Evolutionary conservation across 2,888 invertebrate species (phyloP).

Genomic region (Temnothorax unifasciatus): DNA sequence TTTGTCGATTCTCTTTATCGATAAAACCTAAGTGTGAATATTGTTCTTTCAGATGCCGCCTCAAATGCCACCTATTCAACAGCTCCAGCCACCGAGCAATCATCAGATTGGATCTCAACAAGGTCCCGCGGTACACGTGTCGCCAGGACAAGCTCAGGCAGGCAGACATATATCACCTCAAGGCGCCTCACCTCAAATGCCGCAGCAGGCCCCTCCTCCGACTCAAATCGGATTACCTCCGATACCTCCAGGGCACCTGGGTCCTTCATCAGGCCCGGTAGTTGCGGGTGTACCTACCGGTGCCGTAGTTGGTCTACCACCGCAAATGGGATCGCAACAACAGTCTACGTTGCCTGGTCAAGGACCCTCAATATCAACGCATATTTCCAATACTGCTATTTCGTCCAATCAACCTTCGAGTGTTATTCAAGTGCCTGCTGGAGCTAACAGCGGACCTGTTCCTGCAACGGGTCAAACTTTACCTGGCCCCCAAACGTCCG

Average conservation of each 20-base stretch:
- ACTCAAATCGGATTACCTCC: constrained; percentile 72
- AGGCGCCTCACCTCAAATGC: constrained; percentile 80
- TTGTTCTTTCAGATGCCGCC: constrained; percentile 71
- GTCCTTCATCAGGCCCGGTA: constrained; percentile 72
- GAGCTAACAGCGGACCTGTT: constrained; percentile 51
- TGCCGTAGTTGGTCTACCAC: constrained; percentile 66
- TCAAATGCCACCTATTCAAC: constrained; percentile 74
- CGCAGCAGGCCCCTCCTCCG: constrained; percentile 67
- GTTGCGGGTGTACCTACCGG: constrained; percentile 63
- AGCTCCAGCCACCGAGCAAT: constrained; percentile 77
- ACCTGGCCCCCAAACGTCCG: constrained; percentile 61
- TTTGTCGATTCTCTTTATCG: neutral
- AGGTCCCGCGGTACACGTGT: constrained; percentile 67
- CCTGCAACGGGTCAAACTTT: constrained; percentile 64
- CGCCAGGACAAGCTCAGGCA: constrained; percentile 61
- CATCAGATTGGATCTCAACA: constrained; percentile 65
- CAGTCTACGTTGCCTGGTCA: constrained; percentile 66
- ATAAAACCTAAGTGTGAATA: neutral
- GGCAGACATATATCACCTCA: constrained; percentile 75
- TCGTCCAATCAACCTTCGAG: constrained; percentile 64
- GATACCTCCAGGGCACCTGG: constrained; percentile 73
- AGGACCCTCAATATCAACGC: constrained; percentile 69
- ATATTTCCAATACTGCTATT: constrained; percentile 67
- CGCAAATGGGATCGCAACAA: constrained; percentile 69
- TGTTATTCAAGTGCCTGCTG: constrained; percentile 68